These are phyloP conservation scores for Pithys albifrons DNA, from an alignment of 2,113 vertebrate species.

Conservation along the genomic window DNA sequence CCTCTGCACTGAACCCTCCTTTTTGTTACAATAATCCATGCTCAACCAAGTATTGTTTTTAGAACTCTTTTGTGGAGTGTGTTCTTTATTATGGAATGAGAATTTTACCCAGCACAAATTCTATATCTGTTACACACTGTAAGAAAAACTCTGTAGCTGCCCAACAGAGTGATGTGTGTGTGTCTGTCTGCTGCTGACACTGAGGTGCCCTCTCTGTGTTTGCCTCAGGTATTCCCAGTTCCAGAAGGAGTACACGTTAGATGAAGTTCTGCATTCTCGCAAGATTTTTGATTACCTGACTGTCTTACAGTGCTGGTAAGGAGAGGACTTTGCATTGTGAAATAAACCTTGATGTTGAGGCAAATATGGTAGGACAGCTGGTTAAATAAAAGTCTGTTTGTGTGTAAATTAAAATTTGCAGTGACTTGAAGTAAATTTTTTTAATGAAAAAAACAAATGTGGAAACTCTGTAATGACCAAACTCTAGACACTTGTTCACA, in stretches of 20 bases:
- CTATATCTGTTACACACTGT: background rate
- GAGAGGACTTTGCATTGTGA: background rate
- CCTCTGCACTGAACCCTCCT: fast-evolving
- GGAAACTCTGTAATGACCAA: background rate
- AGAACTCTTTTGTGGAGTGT: background rate
- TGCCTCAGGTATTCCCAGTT: slow-evolving; percentile 90
- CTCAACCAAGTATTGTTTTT: background rate
- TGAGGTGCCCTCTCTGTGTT: slow-evolving; percentile 12
- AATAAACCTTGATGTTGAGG: slow-evolving; percentile 24
- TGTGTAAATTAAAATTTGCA: background rate
- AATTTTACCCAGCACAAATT: background rate
- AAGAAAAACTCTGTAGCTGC: background rate
- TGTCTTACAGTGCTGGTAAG: slow-evolving; percentile 95
- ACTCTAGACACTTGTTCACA: background rate
- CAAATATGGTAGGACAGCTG: background rate
- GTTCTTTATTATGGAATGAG: background rate
- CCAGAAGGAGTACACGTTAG: slow-evolving; percentile 87
- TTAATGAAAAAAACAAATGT: background rate
- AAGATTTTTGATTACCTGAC: slow-evolving; percentile 90
- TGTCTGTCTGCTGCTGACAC: background rate
- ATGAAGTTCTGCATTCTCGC: slow-evolving; percentile 86
- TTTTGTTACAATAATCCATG: background rate
- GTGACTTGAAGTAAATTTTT: background rate
- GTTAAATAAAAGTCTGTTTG: background rate
- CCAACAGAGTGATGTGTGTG: background rate